Base-by-base conservation (phyloP, 53 echinoderm and acorn worm genomes). In the Hippasteria phrygiana region DNA sequence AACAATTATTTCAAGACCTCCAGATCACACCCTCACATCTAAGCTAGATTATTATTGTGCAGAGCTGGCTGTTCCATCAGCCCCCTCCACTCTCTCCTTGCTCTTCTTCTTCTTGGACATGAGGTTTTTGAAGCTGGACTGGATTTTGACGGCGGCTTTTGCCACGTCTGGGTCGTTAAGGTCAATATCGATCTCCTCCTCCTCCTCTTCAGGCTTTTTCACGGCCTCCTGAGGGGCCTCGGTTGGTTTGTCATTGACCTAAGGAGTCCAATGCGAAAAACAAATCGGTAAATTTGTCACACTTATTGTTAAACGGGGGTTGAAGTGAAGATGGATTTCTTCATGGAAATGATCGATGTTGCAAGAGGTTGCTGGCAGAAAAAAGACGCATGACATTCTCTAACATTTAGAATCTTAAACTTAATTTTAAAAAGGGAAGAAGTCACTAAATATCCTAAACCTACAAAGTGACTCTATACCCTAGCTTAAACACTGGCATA, bases 141-240 rank as follows among this genome's bases (percentile, higher is more conserved):
- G 94, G 88, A 94, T 94, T 62, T 87, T 88, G 76, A 92, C 88
- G 83, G 94, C 94, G 18, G 94, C 94, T 42, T 90, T 90, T 71
- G 69, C 90, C 0, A 90, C 90, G 56, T 92, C 92, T 0, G 92
- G 90, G 50, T 89, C 92, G 10, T 87, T 92, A 1, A 94, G 92
- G 84, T 94, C 94, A 62, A 94, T 94, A 75, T 92, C 94, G 38
- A 92, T 55, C 77, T 90, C 90, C 43, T 90, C 90, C 43, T 92
- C 94, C 20, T 90, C 92, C 59, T 88, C 94, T 41, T 54, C 77
- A 9, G 14, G 27, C 12, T 77, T 78, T 35, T 76, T 75, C 2
- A 41, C 29, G 7, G 83, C 73, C 24, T 32, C 69, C 10, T 55
- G 55, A 31, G 55, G 55, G 26, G 46, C 53, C 14, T 50, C 55